Evolutionary conservation across 2,888 invertebrate species (phyloP).

Genomic region (Plagodis dolabraria): DNA sequence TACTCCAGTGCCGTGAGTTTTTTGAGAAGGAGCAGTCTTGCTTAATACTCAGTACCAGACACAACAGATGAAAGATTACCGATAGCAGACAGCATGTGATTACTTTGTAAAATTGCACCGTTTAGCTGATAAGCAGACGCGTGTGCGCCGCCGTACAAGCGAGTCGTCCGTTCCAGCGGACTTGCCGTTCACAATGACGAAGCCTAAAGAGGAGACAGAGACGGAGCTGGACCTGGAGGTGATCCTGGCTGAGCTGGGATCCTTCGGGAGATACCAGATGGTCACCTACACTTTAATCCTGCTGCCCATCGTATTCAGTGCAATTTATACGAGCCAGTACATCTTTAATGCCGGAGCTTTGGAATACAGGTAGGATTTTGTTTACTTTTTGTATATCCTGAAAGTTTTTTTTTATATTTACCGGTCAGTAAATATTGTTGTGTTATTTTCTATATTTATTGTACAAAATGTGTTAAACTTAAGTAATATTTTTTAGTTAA

Average conservation of each 20-base stretch:
- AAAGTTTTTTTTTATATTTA: too few species aligned
- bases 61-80: too few species aligned
- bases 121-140: slow-evolving; percentile 20
- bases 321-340: slow-evolving; percentile 63
- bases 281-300: slow-evolving; percentile 60
- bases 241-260: slow-evolving; percentile 53
- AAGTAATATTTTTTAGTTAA: too few species aligned
- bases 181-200: slow-evolving; percentile 3
- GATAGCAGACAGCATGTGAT: neutral
- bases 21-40: too few species aligned
- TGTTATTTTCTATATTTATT: too few species aligned
- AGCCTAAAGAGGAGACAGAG: slow-evolving; percentile 8
- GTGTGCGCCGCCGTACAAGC: slow-evolving; percentile 8
- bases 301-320: slow-evolving; percentile 65
- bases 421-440: too few species aligned
- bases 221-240: slow-evolving; percentile 49
- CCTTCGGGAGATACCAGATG: slow-evolving; percentile 62
- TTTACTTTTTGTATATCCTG: neutral
- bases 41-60: too few species aligned
- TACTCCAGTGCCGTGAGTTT: too few species aligned
- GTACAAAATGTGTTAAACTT: too few species aligned
- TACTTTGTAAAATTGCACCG: neutral
- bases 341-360: slow-evolving; percentile 68
- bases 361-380: slow-evolving; percentile 28
- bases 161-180: slow-evolving; percentile 9